Percentiles rank a stretch among this genome's conserved stretches.
Conservation (phyloP, 2,113 vertebrate genomes). For the Cricetomys ansorgei region DNA sequence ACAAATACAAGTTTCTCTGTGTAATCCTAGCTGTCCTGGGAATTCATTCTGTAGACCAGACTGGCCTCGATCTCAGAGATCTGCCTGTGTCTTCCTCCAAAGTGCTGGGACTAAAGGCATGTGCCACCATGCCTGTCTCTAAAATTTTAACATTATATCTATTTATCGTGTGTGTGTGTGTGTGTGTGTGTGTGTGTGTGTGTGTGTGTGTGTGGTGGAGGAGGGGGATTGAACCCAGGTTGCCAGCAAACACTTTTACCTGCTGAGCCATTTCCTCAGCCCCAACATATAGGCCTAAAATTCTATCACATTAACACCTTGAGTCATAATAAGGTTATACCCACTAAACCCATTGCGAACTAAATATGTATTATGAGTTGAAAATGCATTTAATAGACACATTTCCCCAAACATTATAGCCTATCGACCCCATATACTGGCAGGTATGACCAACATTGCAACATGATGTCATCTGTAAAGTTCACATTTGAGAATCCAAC, state of each 20-base stretch:
- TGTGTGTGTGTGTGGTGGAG: too few relatives aligned
- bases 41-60: neutral
- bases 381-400: neutral
- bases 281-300: neutral
- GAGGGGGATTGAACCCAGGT: neutral
- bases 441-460: neutral
- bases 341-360: neutral
- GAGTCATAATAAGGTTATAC: too few relatives aligned
- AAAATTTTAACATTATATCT: neutral
- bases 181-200: neutral
- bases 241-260: neutral
- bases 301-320: neutral
- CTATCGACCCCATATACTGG: neutral
- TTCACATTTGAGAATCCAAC: neutral
- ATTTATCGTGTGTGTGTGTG: neutral
- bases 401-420: neutral
- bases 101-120: neutral
- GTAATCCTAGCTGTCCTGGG: neutral
- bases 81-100: neutral
- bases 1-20: neutral
- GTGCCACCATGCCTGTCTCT: neutral
- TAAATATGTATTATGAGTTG: neutral
- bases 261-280: neutral
- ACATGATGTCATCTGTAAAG: neutral
- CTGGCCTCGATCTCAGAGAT: neutral